phyloP scores from a whole-genome alignment of 2,113 vertebrate species.

The Emydocephalus ijimae region DNA sequence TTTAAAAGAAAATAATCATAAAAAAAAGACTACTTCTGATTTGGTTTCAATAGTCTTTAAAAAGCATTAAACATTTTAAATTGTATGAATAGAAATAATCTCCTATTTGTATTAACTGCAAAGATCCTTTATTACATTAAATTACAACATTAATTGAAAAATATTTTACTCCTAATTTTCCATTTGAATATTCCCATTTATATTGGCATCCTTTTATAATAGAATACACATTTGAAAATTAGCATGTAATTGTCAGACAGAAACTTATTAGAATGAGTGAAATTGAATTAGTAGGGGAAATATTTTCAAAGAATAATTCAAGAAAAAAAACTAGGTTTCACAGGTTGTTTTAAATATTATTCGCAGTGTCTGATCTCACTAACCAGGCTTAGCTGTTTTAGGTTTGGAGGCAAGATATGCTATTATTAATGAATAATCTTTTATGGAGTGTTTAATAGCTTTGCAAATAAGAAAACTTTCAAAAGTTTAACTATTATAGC shows the following conservation, averaged over 20 bases:
- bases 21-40: not conserved
- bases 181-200: conserved; percentile 10
- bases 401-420: not conserved
- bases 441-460: not conserved
- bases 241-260: conserved; percentile 19
- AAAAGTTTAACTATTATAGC: not conserved
- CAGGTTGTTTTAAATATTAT: not conserved
- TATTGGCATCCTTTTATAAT: conserved; percentile 1
- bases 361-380: not conserved
- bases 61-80: conserved; percentile 17
- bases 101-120: not conserved
- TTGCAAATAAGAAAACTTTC: not conserved
- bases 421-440: not conserved
- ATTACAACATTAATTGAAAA: conserved; percentile 21
- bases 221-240: conserved; percentile 15
- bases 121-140: conserved; percentile 14
- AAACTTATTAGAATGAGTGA: conserved; percentile 21
- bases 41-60: not conserved
- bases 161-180: conserved; percentile 21
- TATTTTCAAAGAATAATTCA: not conserved
- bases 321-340: not conserved
- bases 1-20: not conserved
- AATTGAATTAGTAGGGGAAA: conserved; percentile 5
- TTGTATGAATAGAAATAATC: conserved; percentile 1
- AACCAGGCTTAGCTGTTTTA: not conserved